Conservation (phyloP, 2,888 invertebrate genomes). For the Oscheius myriophilus region DNA sequence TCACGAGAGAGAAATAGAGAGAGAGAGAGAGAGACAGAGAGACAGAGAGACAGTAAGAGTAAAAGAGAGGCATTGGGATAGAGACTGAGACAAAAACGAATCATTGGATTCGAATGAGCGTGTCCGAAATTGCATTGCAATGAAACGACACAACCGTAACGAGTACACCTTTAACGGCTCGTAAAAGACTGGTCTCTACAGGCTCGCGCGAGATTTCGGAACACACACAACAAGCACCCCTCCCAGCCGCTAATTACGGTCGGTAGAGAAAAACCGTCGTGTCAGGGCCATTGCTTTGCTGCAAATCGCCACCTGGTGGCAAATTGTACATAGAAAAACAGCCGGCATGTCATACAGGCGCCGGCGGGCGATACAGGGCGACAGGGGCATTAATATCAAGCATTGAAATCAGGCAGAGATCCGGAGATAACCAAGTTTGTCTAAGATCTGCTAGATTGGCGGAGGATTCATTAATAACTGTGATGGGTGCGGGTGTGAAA, state of each 20-base stretch:
- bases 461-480: too few species aligned
- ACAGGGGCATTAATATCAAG: too few species aligned
- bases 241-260: constrained; percentile 12
- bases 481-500: too few species aligned
- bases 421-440: too few species aligned
- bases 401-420: too few species aligned
- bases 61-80: neutral
- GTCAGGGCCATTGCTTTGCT: constrained; percentile 18
- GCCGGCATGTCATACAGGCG: too few species aligned
- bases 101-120: neutral
- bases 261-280: constrained; percentile 4
- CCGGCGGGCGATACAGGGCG: too few species aligned
- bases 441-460: too few species aligned
- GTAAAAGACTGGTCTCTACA: constrained; percentile 23
- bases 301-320: constrained; percentile 5
- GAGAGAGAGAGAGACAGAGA: neutral
- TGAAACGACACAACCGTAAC: neutral
- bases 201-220: constrained; percentile 7
- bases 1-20: constrained; percentile 8
- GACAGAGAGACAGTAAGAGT: neutral
- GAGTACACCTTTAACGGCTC: constrained; percentile 15
- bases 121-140: too few species aligned
- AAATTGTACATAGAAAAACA: neutral
- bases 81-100: constrained; percentile 3
- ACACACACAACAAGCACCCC: neutral